A percentile compares a stretch with the other conserved stretches of the same genome.
These are phyloP conservation scores for Drosophila melanica DNA, from an alignment of 1,140 invertebrate genomes.

Conservation along the genomic window DNA sequence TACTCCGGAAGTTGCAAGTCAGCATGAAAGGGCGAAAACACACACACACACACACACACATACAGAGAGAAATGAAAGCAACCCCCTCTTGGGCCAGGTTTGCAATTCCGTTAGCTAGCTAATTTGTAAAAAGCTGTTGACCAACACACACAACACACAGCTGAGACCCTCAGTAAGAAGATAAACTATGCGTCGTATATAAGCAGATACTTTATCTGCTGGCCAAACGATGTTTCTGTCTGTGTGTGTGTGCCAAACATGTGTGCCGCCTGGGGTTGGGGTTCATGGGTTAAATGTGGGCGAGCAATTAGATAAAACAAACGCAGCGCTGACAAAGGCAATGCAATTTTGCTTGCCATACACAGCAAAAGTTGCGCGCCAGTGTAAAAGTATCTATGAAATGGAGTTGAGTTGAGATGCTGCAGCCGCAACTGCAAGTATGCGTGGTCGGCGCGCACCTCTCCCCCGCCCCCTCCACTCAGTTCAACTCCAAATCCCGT, in stretches of 20 bases:
- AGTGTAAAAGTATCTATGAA: slow-evolving; percentile 60
- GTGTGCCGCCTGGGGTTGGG: neutral
- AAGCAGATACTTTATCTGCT: slow-evolving; percentile 78
- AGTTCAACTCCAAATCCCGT: neutral
- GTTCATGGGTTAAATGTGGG: slow-evolving; percentile 10
- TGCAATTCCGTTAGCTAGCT: slow-evolving; percentile 78
- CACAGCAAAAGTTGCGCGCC: slow-evolving; percentile 75
- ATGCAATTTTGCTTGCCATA: slow-evolving; percentile 75
- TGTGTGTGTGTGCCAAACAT: slow-evolving; percentile 16
- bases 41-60: slow-evolving; percentile 29
- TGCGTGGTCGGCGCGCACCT: slow-evolving; percentile 48
- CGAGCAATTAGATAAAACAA: slow-evolving; percentile 80
- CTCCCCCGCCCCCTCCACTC: neutral
- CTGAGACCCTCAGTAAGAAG: slow-evolving; percentile 70
- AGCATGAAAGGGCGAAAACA: slow-evolving; percentile 74
- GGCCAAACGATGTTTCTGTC: slow-evolving; percentile 48
- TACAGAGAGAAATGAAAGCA: neutral
- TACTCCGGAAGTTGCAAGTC: slow-evolving; percentile 81
- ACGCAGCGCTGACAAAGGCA: slow-evolving; percentile 80
- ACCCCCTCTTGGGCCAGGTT: slow-evolving; percentile 56
- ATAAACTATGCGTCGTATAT: slow-evolving; percentile 75
- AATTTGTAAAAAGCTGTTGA: slow-evolving; percentile 82
- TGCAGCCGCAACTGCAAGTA: slow-evolving; percentile 71
- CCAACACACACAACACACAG: slow-evolving; percentile 62
- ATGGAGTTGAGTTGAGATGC: slow-evolving; percentile 62